Evolutionary conservation across 2,797 vertebrate genomes (phyloP).

Genomic region (Silurus aristotelis): DNA sequence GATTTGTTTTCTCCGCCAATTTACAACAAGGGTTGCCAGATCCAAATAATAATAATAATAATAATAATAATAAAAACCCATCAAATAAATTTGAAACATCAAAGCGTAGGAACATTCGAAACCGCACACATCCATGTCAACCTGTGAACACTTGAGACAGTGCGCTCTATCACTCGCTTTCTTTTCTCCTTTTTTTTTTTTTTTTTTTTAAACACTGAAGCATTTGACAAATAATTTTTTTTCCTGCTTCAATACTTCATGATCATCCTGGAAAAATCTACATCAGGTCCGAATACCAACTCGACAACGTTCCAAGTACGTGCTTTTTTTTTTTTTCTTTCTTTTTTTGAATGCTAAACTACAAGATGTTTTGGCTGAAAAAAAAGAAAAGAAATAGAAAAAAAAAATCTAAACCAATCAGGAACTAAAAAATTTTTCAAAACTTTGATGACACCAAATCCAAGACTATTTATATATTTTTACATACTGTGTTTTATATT

Average conservation of each 20-base stretch:
- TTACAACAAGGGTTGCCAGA: constrained; percentile 8
- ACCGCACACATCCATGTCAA: constrained; percentile 70
- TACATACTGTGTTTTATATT: constrained; percentile 55
- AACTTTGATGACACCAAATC: constrained; percentile 55
- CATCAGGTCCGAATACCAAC: constrained; percentile 42
- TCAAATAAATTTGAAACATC: constrained; percentile 64
- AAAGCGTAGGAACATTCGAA: constrained; percentile 74
- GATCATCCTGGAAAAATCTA: constrained; percentile 52
- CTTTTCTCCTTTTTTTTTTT: constrained; percentile 26
- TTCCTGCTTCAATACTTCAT: constrained; percentile 14
- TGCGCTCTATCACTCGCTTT: constrained; percentile 65
- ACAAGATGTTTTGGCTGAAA: not conserved
- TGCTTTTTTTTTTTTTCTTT: constrained; percentile 37
- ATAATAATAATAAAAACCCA: not conserved
- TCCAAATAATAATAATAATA: constrained; percentile 13
- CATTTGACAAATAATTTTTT: constrained; percentile 3
- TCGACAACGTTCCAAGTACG: constrained; percentile 40
- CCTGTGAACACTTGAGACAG: constrained; percentile 70
- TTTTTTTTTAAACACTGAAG: constrained; percentile 39
- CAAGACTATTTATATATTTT: constrained; percentile 52
- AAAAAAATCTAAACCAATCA: not conserved
- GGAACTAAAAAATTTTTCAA: constrained; percentile 69
- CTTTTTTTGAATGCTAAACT: constrained; percentile 5
- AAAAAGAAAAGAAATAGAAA: not conserved
- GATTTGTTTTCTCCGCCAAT: not conserved